Evolutionary conservation across 2,113 vertebrate genomes (phyloP).

Genomic region (Eublepharis macularius): DNA sequence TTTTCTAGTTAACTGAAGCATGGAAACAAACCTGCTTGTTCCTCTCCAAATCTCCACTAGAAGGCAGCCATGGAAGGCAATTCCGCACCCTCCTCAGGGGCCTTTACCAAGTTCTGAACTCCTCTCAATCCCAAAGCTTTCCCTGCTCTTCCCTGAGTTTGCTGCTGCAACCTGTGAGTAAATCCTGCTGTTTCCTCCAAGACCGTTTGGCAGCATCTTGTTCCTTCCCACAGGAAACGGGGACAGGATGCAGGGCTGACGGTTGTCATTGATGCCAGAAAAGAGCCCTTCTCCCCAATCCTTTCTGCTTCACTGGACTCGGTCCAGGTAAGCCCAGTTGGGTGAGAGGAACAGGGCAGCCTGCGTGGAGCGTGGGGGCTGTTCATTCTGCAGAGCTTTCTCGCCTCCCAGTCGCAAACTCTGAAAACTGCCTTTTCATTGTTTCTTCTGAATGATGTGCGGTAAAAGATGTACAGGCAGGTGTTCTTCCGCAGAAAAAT

Average conservation of each 20-base stretch:
- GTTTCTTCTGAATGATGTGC: background rate
- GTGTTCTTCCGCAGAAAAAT: background rate
- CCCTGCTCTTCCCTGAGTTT: background rate
- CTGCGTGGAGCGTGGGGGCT: background rate
- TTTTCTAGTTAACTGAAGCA: too few relatives aligned
- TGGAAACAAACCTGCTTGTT: too few relatives aligned
- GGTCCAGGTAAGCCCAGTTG: conserved; percentile 77
- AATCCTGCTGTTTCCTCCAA: background rate
- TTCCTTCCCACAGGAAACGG: conserved; percentile 72
- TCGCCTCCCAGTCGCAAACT: background rate
- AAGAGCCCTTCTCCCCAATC: conserved; percentile 63
- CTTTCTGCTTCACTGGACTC: conserved; percentile 81
- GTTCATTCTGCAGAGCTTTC: background rate
- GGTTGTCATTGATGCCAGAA: conserved; percentile 84
- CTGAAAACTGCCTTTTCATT: background rate
- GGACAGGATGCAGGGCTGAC: conserved; percentile 76
- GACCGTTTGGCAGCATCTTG: background rate
- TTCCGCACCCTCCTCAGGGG: too few relatives aligned
- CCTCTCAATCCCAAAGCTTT: background rate
- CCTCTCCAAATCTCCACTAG: too few relatives aligned
- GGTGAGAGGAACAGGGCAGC: background rate
- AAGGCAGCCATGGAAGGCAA: too few relatives aligned
- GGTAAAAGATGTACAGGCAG: background rate
- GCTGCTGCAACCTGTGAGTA: rapidly evolving
- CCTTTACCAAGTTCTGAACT: too few relatives aligned